Base-by-base conservation (phyloP, 1,140 invertebrate species). In the Atopsyche davidsoni region DNA sequence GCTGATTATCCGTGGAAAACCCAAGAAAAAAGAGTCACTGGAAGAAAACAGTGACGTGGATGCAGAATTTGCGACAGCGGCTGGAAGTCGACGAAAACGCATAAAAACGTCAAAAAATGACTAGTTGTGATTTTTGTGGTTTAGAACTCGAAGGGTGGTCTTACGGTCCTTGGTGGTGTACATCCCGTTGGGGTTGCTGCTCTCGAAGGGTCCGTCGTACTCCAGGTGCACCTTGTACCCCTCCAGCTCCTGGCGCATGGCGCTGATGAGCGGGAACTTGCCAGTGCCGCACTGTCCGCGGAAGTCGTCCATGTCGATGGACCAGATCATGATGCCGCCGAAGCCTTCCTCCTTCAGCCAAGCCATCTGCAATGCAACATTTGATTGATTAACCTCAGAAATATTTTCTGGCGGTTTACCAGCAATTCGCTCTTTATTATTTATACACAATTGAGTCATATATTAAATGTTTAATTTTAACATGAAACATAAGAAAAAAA, bases 251-350 rank as follows among this genome's bases (percentile, higher is more conserved):
- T 90, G 84, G 50, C 81, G 88, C 75, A 96, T 87, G 0, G 92
- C 82, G 51, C 81, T 89, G 22, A 96, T 82, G 22, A 98, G 70
- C 1, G 94, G 94, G 69, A 88, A 97, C 63, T 89, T 90, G 16
- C 87, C 89, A 34, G 82, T 83, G n/a, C 91, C 90, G 65, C 93
- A 96, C 16, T 79, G 78, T 16, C 91, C 92, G 51, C 79, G 75
- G 72, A 96, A 97, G 67, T 98, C 94, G 60, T 98, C 92, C 88
- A 95, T 91, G 62, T 96, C 92, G 10, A 94, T 79, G 1, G 91
- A 93, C 93, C 94, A 98, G 10, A 98, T 87, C 92, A 98, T 97
- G 11, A 95, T 90, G 18, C 96, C 96, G 38, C 92, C 92, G 59
- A 95, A 92, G 10, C 89, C 88, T 76, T 92, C 85, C 62, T 93